Evolutionary conservation across 2,797 vertebrate genomes (phyloP).

Genomic region (Manis crassicaudata): DNA sequence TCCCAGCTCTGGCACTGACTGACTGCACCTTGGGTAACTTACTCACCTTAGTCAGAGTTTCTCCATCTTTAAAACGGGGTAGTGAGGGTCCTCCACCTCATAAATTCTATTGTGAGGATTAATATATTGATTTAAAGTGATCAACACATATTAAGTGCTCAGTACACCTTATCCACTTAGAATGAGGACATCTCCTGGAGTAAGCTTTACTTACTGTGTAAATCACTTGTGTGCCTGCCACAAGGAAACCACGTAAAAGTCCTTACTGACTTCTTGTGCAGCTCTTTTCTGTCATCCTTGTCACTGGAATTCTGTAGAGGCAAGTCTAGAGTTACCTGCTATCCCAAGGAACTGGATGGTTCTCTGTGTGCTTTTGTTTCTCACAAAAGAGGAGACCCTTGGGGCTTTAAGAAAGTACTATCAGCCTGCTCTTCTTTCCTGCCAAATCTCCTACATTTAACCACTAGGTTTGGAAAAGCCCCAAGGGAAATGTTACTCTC

Average conservation of each 20-base stretch:
- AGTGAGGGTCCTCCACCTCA: neutral
- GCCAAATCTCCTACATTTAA: neutral
- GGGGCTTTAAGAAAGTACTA: neutral
- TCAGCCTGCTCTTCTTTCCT: neutral
- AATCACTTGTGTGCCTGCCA: no score
- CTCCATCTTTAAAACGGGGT: constrained; percentile 1
- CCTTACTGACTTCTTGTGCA: neutral
- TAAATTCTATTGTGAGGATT: neutral
- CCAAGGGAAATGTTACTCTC: constrained; percentile 34
- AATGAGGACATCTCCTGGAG: neutral
- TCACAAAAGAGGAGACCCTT: neutral
- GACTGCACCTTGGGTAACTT: neutral
- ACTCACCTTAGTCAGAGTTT: neutral
- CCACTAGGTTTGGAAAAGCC: constrained; percentile 1
- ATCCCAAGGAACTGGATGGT: neutral
- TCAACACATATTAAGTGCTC: neutral
- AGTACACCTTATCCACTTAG: neutral
- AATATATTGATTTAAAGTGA: neutral
- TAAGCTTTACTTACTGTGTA: neutral
- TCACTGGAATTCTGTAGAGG: neutral
- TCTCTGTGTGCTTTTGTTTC: neutral
- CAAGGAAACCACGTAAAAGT: neutral
- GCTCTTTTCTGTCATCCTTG: neutral
- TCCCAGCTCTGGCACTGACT: neutral
- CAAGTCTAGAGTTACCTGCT: neutral